These are phyloP conservation scores for Holacanthus passer DNA, from an alignment of 2,113 vertebrate genomes.

Conservation along the genomic window DNA sequence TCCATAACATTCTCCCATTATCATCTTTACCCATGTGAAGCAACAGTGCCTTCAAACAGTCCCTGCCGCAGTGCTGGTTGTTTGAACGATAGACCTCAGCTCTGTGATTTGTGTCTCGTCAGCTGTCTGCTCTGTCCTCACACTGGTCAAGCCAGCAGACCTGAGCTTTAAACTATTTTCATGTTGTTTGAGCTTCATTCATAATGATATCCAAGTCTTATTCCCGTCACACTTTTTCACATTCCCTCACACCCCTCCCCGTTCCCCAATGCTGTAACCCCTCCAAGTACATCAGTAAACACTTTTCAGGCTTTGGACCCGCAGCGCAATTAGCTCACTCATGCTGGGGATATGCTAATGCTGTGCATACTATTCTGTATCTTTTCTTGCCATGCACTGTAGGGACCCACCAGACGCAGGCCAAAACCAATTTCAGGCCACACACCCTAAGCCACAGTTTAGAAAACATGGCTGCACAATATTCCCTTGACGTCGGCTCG, in stretches of 20 bases:
- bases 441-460: conserved; percentile 36
- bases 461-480: conserved; percentile 31
- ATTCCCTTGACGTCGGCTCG: conserved; percentile 20
- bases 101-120: conserved; percentile 10
- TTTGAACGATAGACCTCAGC: conserved; percentile 9
- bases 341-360: conserved; percentile 37
- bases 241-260: conserved; percentile 8
- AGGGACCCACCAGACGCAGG: conserved; percentile 31
- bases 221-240: conserved; percentile 18
- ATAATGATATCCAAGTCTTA: conserved; percentile 1
- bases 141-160: background rate
- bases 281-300: conserved; percentile 58
- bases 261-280: conserved; percentile 21
- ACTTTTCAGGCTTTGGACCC: conserved; percentile 40
- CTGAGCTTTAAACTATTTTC: background rate
- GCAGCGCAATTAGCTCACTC: conserved; percentile 41
- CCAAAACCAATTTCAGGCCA: conserved; percentile 48
- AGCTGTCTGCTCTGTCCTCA: conserved; percentile 9
- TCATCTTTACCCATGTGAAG: background rate
- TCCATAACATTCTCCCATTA: background rate
- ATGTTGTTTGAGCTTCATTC: conserved; percentile 10
- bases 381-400: conserved; percentile 42
- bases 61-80: background rate
- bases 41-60: background rate
- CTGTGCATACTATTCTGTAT: conserved; percentile 34